Evolutionary conservation across 2,113 vertebrate genomes (phyloP).

Genomic region (Ranitomeya imitator): DNA sequence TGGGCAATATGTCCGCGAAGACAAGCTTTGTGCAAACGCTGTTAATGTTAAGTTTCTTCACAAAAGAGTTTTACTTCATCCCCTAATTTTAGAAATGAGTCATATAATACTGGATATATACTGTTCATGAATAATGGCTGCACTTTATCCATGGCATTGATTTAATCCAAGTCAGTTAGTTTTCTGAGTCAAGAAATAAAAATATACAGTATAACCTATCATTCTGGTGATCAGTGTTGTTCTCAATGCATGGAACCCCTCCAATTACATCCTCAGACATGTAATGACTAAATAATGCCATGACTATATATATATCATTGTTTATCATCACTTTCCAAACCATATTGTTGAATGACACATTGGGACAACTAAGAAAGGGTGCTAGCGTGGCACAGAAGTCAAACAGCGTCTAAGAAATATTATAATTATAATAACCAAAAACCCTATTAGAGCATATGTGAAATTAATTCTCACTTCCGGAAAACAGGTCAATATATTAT

Average conservation of each 20-base stretch:
- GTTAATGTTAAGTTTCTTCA: conserved; percentile 4
- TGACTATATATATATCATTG: too few relatives aligned
- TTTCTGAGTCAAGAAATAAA: background rate
- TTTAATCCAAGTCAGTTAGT: background rate
- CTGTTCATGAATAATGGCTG: background rate
- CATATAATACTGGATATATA: background rate
- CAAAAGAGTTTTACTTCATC: background rate
- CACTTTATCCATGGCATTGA: background rate
- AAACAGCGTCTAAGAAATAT: too few relatives aligned
- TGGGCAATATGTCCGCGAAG: conserved; percentile 33
- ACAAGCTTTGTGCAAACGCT: conserved; percentile 3
- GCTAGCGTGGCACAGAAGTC: too few relatives aligned
- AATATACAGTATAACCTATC: background rate
- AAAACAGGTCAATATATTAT: too few relatives aligned
- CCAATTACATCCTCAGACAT: background rate
- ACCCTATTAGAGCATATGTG: too few relatives aligned
- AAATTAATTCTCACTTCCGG: too few relatives aligned
- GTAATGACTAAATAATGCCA: background rate
- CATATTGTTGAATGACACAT: background rate
- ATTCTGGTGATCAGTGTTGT: background rate
- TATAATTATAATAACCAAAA: too few relatives aligned
- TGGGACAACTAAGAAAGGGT: background rate
- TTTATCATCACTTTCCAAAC: too few relatives aligned
- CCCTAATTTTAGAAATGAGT: conserved; percentile 8
- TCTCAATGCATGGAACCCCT: background rate